Evolutionary conservation across 2,113 vertebrate genomes (phyloP).

Genomic region (Gymnocephalus cernua): DNA sequence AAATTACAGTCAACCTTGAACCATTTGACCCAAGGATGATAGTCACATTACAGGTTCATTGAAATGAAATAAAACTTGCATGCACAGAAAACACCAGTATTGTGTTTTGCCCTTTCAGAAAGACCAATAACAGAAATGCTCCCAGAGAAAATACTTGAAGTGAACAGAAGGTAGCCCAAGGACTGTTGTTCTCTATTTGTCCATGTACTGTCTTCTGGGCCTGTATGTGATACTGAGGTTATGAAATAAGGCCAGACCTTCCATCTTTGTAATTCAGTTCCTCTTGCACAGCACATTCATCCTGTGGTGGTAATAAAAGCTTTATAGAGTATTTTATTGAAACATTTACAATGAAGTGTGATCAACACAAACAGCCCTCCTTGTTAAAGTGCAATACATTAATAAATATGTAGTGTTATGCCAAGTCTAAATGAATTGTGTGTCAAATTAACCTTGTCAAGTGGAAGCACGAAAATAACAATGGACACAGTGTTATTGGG

Average conservation of each 20-base stretch:
- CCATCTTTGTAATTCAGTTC: slow-evolving; percentile 31
- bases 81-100: not conserved
- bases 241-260: slow-evolving; percentile 14
- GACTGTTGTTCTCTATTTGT: slow-evolving; percentile 11
- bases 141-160: not conserved
- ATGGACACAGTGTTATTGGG: slow-evolving; percentile 25
- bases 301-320: slow-evolving; percentile 51
- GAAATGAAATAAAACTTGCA: not conserved
- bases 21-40: not conserved
- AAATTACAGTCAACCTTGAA: not conserved
- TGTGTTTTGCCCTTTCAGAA: not conserved
- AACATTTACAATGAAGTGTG: slow-evolving; percentile 58
- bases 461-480: slow-evolving; percentile 27
- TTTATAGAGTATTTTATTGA: slow-evolving; percentile 68
- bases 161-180: not conserved
- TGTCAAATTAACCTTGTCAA: slow-evolving; percentile 53
- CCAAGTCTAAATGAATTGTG: slow-evolving; percentile 65
- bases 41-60: not conserved
- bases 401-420: slow-evolving; percentile 37
- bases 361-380: slow-evolving; percentile 57
- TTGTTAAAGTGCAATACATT: slow-evolving; percentile 61
- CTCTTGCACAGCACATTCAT: slow-evolving; percentile 25
- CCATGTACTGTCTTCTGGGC: not conserved
- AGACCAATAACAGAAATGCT: not conserved
- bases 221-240: slow-evolving; percentile 15